Base-by-base conservation (phyloP, 2,888 invertebrate species). In the Synergus japonicus region DNA sequence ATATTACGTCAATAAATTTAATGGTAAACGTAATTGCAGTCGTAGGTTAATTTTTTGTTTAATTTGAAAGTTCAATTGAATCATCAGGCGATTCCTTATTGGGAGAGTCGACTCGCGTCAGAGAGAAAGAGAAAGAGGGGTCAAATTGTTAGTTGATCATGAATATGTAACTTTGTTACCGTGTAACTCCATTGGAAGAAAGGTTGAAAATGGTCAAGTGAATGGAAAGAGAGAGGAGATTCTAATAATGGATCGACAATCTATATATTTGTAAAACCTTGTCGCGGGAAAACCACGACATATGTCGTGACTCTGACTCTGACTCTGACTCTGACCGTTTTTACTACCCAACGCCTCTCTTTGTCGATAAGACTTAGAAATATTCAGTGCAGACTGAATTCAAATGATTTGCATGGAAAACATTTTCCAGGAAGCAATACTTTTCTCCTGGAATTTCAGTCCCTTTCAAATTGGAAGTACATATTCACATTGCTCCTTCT, bases 291-390 rank as follows among this genome's bases (percentile, higher is more conserved):
- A 67, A 67, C 69, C 64, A 60, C 78, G 80, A 82, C 80, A 82
- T 81, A 81, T 81, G 79, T 78, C 78, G 76, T 13, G 76, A 63
- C 44, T 60, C 60, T 15, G 76, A 37, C 37, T 37, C 4, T 37
- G 4, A 37, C 37, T 60, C 60, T 15, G 76, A 37, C 37, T 37
- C 37, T 37, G 37, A 37, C 80, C 83, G 76, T 83, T 81, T 82
- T 83, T 83, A 82, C 79, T 79, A 73, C 63, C 81, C 77, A 81
- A 46, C 69, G 69, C 54, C 76, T 77, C 78, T 79, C 81, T n/a
- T n/a, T 79, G 79, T 78, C 78, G 83, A 83, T 83, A 83, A 83
- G 79, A 46, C 80, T 76, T 54, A 80, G 77, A 80, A 66, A 54
- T 54, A 54, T 73, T 54, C 73, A 73, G 37, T 54, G 73, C 54